These are phyloP conservation scores for Indri indri DNA, from an alignment of 2,113 vertebrate genomes.

Conservation along the genomic window DNA sequence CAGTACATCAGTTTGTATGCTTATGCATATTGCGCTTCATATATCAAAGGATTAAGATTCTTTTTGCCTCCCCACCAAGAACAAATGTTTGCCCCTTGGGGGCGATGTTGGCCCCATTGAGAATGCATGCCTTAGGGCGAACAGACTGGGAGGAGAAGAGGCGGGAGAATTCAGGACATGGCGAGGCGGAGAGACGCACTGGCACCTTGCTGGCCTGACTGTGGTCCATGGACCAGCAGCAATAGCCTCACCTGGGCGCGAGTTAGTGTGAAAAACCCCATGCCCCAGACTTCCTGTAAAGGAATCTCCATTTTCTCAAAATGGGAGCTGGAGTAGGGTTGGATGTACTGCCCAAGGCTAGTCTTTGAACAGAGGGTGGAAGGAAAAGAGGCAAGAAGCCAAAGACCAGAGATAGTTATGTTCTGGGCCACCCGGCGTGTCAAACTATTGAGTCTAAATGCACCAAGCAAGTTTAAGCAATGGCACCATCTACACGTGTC, in stretches of 20 bases:
- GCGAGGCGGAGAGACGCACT: background rate
- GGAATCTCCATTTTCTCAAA: background rate
- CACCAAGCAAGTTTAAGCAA: background rate
- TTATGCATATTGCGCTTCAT: background rate
- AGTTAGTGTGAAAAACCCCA: background rate
- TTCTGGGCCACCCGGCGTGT: background rate
- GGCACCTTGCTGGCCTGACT: background rate
- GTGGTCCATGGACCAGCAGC: background rate
- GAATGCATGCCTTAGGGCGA: background rate
- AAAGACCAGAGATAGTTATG: background rate
- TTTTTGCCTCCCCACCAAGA: background rate
- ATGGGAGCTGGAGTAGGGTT: too few species aligned
- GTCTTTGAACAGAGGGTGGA: background rate
- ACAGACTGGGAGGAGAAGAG: background rate
- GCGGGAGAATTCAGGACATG: background rate
- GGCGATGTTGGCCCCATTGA: background rate
- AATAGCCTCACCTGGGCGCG: too few species aligned
- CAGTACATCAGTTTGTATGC: background rate
- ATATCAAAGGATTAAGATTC: background rate
- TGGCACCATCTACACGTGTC: fast-evolving
- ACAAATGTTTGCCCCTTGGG: conserved; percentile 10
- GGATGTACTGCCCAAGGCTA: background rate
- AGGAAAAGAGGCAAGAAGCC: background rate
- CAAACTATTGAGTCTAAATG: background rate
- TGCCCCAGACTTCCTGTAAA: background rate